These are phyloP conservation scores for Pitta sordida DNA, from an alignment of 2,113 vertebrate genomes.

Conservation along the genomic window DNA sequence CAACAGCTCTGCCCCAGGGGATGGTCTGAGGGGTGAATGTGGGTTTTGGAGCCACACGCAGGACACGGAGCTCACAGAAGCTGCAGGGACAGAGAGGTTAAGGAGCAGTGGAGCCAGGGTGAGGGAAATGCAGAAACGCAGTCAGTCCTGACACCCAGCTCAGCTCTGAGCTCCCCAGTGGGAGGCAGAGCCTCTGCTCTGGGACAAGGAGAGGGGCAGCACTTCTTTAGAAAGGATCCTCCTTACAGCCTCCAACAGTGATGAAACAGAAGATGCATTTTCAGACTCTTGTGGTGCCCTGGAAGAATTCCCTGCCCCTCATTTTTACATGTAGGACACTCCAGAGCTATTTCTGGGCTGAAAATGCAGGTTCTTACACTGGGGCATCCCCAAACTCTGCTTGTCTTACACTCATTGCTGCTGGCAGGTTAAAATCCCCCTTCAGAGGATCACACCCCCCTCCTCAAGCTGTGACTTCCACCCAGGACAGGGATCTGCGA, in stretches of 20 bases:
- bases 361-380: neutral
- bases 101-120: neutral
- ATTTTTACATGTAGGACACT: neutral
- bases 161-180: neutral
- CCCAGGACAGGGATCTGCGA: neutral
- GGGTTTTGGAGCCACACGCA: neutral
- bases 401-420: neutral
- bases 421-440: neutral
- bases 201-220: neutral
- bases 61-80: neutral
- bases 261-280: neutral
- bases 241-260: neutral
- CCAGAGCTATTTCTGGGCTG: neutral
- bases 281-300: neutral
- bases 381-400: neutral
- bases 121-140: constrained; percentile 6
- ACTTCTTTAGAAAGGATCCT: neutral
- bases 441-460: neutral
- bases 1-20: neutral
- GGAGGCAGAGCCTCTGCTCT: neutral
- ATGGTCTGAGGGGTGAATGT: neutral
- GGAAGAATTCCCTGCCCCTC: neutral
- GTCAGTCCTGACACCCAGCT: neutral
- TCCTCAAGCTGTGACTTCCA: neutral
- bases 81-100: neutral